Evolutionary conservation across 1,140 invertebrate genomes (phyloP).

Genomic region (Cydia pomonella): DNA sequence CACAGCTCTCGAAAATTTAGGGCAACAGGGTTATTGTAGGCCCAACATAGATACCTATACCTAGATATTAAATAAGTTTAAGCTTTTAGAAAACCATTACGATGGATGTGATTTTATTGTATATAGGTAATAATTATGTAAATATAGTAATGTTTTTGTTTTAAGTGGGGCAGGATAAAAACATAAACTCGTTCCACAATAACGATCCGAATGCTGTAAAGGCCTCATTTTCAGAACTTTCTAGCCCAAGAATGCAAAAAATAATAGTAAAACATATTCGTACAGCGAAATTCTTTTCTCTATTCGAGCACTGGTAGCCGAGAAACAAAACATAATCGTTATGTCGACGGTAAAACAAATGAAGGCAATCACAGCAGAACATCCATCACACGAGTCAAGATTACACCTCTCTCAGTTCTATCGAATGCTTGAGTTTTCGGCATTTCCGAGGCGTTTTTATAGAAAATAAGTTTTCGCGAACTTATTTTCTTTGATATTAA

Average conservation of each 20-base stretch:
- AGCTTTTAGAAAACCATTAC: no score
- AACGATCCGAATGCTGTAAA: no score
- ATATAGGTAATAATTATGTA: no score
- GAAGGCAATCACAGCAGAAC: conserved; percentile 15
- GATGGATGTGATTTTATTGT: no score
- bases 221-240: neutral
- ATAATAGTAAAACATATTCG: conserved; percentile 1
- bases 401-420: conserved; percentile 5
- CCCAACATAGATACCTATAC: no score
- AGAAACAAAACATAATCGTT: conserved; percentile 19
- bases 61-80: no score
- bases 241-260: neutral
- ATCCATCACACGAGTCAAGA: conserved; percentile 25
- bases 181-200: no score
- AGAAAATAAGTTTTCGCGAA: neutral
- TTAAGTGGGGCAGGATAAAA: no score
- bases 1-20: no score
- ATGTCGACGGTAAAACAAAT: conserved; percentile 26
- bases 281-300: neutral
- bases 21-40: no score
- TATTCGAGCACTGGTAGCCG: conserved; percentile 10
- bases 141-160: no score
- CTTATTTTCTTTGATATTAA: neutral
- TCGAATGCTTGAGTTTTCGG: neutral
- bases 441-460: neutral